A percentile compares a stretch with the other conserved stretches of the same genome.
These are phyloP conservation scores for Microcebus griseorufus DNA, from an alignment of 2,113 vertebrate species.

Conservation along the genomic window DNA sequence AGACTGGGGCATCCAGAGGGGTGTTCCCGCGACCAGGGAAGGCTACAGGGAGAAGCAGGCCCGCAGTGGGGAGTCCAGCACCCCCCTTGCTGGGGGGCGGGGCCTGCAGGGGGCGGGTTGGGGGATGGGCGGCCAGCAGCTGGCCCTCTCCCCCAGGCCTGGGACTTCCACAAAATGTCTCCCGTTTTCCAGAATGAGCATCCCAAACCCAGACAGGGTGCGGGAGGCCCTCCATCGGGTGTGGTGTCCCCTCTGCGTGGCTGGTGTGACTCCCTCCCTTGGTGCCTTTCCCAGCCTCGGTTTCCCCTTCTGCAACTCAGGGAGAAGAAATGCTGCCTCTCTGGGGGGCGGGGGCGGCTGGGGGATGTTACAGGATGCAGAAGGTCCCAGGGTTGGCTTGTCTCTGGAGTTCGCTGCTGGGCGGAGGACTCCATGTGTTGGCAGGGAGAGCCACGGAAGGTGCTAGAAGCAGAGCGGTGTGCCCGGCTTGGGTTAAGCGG, in stretches of 20 bases:
- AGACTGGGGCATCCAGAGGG: neutral
- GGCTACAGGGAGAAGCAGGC: neutral
- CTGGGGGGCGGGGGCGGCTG: neutral
- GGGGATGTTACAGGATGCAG: no score
- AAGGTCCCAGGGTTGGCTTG: neutral
- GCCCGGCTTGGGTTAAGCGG: neutral
- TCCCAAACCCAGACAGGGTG: neutral
- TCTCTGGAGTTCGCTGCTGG: neutral
- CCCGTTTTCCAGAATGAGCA: neutral
- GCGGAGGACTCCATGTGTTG: neutral
- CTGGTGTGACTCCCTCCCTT: neutral
- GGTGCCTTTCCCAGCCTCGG: neutral
- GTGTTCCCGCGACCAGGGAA: neutral
- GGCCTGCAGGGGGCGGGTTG: neutral
- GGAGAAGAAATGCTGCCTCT: neutral
- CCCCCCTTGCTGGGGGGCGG: no score
- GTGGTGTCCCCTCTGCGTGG: neutral
- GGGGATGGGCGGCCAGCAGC: neutral
- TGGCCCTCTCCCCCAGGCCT: neutral
- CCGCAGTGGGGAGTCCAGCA: neutral
- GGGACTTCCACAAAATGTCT: neutral
- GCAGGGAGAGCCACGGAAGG: neutral
- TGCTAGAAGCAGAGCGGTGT: neutral
- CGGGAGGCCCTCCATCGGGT: neutral
- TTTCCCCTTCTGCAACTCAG: neutral